Evolutionary conservation across 2,797 vertebrate genomes (phyloP), one percentile per base, ranked within the genome.

Genomic region (Gymnodraco acuticeps): DNA sequence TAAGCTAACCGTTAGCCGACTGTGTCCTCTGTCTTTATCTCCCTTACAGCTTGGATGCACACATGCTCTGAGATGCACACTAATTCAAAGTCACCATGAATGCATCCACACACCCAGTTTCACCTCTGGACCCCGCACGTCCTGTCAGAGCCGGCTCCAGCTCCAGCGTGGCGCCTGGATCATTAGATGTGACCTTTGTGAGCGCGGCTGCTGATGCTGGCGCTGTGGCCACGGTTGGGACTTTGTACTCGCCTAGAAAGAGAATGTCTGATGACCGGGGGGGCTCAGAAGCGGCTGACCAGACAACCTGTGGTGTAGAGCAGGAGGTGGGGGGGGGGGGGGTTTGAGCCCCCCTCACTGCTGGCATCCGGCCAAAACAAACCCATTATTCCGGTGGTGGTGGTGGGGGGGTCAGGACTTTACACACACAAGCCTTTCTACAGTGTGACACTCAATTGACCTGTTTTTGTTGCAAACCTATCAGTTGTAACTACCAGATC

Each of bases 101-200:
- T 8, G 41, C 68, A 63, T 63, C 58, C 72, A 50, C 53, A 68
- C 58, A 73, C 64, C 31, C 15, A 1, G 45, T 6, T 65, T 82
- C 79, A 84, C 77, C 74, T 53, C 66, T 33, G 54, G 63, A 71
- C 61, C 48, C 56, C 1, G 7, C 2, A 14, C 72, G 72, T 83
- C 67, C 85, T 68, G 83, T 89, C 80, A 81, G 73, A 81, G 80
- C 55, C 0, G 58, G 50, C 51, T 75, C 77, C 81, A 83, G 80
- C 58, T 77, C 41, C 87, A 65, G 81, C 74, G 10, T 62, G 76
- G 38, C n/a, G 52, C 43, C 63, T 17, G 64, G 73, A 87, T 94
- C 92, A 94, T 95, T 94, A 93, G 75, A 78, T 62, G 73, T 92
- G 93, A 94, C 92, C 92, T 94, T 94, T 93, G 65, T 74, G 53